phyloP scores from a whole-genome alignment of 1,140 invertebrate genomes.

The Scaptomyza pallida region DNA sequence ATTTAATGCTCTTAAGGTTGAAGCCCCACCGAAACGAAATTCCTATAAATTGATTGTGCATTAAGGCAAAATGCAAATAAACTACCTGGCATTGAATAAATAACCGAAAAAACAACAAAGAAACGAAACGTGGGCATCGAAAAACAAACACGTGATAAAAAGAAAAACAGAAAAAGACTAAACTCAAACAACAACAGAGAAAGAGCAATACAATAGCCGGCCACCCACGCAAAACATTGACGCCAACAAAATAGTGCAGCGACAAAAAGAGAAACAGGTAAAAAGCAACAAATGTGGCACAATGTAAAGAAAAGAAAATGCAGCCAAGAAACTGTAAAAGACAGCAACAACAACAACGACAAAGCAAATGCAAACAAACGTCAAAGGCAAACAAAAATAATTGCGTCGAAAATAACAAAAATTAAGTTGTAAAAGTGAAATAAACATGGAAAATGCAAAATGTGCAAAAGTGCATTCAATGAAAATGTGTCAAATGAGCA shows the following conservation, averaged over 20 bases:
- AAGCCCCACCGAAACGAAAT: conserved; percentile 47
- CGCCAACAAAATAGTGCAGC: conserved; percentile 29
- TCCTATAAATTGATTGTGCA: conserved; percentile 39
- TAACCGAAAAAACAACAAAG: conserved; percentile 11
- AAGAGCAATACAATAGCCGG: conserved; percentile 50
- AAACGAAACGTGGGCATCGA: conserved; percentile 17
- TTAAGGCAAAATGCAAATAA: conserved; percentile 57
- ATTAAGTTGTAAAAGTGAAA: conserved; percentile 66
- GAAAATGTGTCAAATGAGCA: conserved; percentile 56
- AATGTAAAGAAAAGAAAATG: conserved; percentile 28
- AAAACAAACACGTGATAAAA: conserved; percentile 67
- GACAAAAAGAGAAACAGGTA: conserved; percentile 34
- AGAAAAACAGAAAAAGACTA: conserved; percentile 15
- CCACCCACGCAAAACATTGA: conserved; percentile 65
- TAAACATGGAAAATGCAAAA: conserved; percentile 21
- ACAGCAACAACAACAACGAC: conserved; percentile 16
- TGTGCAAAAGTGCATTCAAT: conserved; percentile 45
- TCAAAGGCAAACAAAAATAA: conserved; percentile 64
- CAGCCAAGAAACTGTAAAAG: conserved; percentile 54
- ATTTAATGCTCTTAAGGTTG: conserved; percentile 7
- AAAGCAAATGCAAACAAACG: conserved; percentile 42
- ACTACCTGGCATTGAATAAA: conserved; percentile 62
- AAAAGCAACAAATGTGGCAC: conserved; percentile 19
- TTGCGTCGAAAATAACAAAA: conserved; percentile 58
- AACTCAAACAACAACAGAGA: conserved; percentile 32